Base-by-base conservation (phyloP, 1,140 invertebrate species). In the Nasonia vitripennis region DNA sequence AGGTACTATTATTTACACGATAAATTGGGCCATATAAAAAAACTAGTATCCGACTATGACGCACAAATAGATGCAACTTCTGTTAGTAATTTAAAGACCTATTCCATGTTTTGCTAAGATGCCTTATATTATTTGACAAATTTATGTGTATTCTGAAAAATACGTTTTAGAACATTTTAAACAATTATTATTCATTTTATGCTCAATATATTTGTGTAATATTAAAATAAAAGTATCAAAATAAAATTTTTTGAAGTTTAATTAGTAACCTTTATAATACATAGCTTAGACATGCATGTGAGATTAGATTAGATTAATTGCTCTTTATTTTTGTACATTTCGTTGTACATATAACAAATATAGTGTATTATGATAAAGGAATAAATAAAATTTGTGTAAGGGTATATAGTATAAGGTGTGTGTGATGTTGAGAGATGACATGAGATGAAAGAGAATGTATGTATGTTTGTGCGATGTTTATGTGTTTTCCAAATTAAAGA, bases 21-120 rank as follows among this genome's bases (percentile, higher is more conserved):
- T 78, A 99, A 98, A 92, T 94, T 99, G 91, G 96, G 96, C 85
- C 96, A 98, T 92, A 98, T 98, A 91, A 98, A 98, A 93, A 94
- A 95, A 87, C 94, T 98, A 89, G 97, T 98, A 23, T 90, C 94
- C 81, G 96, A 98, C 34, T 98, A 97, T 93, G 97, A 98, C 90
- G 85, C 85, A 31, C 80, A 89, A 82, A 86, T 86, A 23, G 27
- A 80, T 34, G 6, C 17, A 14, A 45, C 23, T 7, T 80, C 51
- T 20, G 12, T 12, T 73, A 12, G 10, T 2, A 27, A 51, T 27
- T 71, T 55, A 84, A 23, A 74, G 45, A 14, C 23, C 75, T 78
- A 27, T 78, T 31, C n/a, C 37, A 1, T 84, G 34, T 45, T 11
- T 45, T 77, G 37, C 81, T 31, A 77, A 83, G 68, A 10, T 51